Evolutionary conservation across 2,888 invertebrate genomes (phyloP), one percentile per base, ranked within the genome.

Genomic region (Pseudeuparius sepicola): DNA sequence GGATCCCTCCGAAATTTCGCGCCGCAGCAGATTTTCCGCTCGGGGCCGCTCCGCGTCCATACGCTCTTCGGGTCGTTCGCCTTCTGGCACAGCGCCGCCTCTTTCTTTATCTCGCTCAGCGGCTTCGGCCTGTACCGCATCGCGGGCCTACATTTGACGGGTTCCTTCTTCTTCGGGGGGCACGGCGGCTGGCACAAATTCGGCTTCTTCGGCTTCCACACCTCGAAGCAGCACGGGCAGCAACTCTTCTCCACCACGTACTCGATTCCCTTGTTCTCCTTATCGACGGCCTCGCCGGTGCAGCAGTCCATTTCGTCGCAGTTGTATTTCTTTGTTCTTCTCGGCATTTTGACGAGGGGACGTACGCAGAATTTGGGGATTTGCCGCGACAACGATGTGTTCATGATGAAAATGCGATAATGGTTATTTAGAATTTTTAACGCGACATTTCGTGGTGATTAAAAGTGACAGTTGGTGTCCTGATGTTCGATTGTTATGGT

Each of bases 181-280:
- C n/a, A 34, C n/a, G 36, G 15, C 4, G 25, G 23, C 14, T 15
- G 23, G 10, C 37, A 24, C 14, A 46, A 29, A 4, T 42, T 40
- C 2, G 47, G 46, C n/a, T 52, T 38, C 43, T 44, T 51, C 2
- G 54, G 55, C 37, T 45, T 49, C 54, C 54, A 55, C 2, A 31
- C 32, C 17, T 39, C 40, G 37, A 49, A 55, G 5, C 42, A 43
- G 26, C 49, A 48, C 2, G 41, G 37, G 2, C 41, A 34, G 31
- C 50, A 49, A 7, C 43, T 34, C 39, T 52, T 52, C 29, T 52
- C 51, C 6, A 49, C 24, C 4, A 41, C 28, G 20, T 41, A 43
- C 31, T 36, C 40, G n/a, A n/a, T n/a, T 7, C n/a, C n/a, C n/a
- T 20, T 20, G n/a, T 7, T 7, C 20, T 20, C 20, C 7, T 6